phyloP scores from a whole-genome alignment of 2,797 vertebrate genomes.

The Microctenopoma steveboyesi region DNA sequence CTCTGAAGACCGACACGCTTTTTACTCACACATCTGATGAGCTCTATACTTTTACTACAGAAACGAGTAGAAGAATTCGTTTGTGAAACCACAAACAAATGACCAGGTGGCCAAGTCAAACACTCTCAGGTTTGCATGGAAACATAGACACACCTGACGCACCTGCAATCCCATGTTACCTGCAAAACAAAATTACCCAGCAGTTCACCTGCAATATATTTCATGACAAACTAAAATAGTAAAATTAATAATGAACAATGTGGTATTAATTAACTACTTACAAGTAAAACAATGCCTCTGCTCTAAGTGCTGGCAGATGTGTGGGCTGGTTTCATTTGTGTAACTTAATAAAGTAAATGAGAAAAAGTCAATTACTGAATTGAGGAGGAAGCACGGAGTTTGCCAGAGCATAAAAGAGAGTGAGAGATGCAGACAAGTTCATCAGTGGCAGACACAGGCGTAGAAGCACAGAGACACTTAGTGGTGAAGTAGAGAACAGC shows the following conservation, averaged over 20 bases:
- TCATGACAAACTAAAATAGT: conserved; percentile 2
- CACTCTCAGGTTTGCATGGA: conserved; percentile 35
- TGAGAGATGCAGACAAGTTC: not conserved
- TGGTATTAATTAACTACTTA: conserved; percentile 23
- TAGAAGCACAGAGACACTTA: conserved; percentile 69
- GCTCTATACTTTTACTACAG: not conserved
- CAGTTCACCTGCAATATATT: conserved; percentile 3
- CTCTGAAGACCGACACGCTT: not conserved
- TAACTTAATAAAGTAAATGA: not conserved
- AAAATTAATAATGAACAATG: conserved; percentile 2
- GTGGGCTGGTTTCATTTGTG: not conserved
- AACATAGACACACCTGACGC: conserved; percentile 17
- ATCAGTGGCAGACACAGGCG: conserved; percentile 22
- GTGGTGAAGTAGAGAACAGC: conserved; percentile 69
- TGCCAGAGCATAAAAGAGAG: not conserved
- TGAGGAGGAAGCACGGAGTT: not conserved
- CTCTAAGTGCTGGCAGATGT: not conserved
- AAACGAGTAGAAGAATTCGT: not conserved
- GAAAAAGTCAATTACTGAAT: not conserved
- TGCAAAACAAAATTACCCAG: conserved; percentile 5
- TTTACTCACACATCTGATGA: no score
- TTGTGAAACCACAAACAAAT: conserved; percentile 40
- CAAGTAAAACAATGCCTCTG: not conserved
- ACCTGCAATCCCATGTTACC: not conserved
- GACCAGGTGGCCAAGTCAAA: conserved; percentile 44